Conservation (phyloP, 2,888 invertebrate genomes). For the Perizoma affinitatum region DNA sequence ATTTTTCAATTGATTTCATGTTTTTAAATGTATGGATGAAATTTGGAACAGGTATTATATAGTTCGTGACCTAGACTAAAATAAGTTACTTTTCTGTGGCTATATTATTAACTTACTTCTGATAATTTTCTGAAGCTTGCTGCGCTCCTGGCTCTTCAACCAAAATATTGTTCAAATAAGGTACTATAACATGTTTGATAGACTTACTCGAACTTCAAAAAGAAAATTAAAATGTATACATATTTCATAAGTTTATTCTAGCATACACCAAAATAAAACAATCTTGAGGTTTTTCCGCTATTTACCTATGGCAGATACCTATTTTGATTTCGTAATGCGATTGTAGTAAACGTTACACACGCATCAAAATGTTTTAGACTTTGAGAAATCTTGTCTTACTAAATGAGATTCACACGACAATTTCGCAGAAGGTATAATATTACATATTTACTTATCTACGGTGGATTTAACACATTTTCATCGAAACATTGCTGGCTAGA, state of each 20-base stretch:
- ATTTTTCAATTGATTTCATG: too few relatives aligned
- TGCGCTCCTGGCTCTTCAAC: too few relatives aligned
- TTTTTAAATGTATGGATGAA: too few relatives aligned
- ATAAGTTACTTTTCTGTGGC: too few relatives aligned
- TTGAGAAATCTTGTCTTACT: constrained; percentile 8
- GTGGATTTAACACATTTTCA: not conserved
- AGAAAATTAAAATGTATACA: not conserved
- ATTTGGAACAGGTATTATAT: too few relatives aligned
- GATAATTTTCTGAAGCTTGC: too few relatives aligned
- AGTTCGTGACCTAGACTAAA: too few relatives aligned
- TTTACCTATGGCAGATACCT: constrained; percentile 24
- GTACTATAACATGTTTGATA: too few relatives aligned
- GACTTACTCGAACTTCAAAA: too few relatives aligned
- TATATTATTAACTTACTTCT: too few relatives aligned
- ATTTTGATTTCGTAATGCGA: constrained; percentile 21
- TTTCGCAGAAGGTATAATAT: constrained; percentile 6
- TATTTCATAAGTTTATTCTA: constrained; percentile 16
- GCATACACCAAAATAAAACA: constrained; percentile 32
- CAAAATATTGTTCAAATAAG: too few relatives aligned
- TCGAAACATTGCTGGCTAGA: too few relatives aligned
- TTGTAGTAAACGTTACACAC: constrained; percentile 18
- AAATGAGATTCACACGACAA: constrained; percentile 19
- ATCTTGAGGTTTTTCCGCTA: constrained; percentile 45
- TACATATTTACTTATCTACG: not conserved
- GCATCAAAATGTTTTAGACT: constrained; percentile 18